Evolutionary conservation across 2,797 vertebrate genomes (phyloP).

Genomic region (Pelodytes ibericus): DNA sequence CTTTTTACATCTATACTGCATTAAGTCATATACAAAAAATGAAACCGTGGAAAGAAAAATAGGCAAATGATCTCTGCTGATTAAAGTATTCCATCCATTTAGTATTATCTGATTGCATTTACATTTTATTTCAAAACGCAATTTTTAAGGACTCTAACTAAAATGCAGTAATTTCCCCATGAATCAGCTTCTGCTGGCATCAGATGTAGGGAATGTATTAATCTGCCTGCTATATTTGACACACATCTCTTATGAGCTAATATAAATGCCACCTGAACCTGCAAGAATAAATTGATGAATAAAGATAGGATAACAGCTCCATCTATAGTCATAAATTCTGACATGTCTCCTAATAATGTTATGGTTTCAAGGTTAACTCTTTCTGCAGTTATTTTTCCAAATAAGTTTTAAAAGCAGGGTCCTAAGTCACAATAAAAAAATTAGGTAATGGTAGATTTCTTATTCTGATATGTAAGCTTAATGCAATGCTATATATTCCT

Average conservation of each 20-base stretch:
- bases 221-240: background rate
- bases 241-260: background rate
- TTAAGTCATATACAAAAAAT: no score
- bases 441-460: no score
- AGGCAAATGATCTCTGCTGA: background rate
- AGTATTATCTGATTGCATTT: conserved; percentile 6
- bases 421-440: no score
- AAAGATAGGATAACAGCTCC: conserved; percentile 2
- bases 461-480: no score
- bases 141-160: background rate
- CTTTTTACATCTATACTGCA: background rate
- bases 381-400: no score
- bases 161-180: background rate
- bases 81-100: background rate
- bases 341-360: background rate
- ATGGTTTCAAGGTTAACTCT: background rate
- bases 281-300: background rate
- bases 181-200: background rate
- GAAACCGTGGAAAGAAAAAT: no score
- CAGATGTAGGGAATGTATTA: background rate
- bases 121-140: conserved; percentile 7
- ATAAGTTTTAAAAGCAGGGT: no score
- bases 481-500: no score
- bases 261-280: background rate
- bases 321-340: background rate